phyloP scores from a whole-genome alignment of 2,113 vertebrate genomes.

The Fukomys damarensis region DNA sequence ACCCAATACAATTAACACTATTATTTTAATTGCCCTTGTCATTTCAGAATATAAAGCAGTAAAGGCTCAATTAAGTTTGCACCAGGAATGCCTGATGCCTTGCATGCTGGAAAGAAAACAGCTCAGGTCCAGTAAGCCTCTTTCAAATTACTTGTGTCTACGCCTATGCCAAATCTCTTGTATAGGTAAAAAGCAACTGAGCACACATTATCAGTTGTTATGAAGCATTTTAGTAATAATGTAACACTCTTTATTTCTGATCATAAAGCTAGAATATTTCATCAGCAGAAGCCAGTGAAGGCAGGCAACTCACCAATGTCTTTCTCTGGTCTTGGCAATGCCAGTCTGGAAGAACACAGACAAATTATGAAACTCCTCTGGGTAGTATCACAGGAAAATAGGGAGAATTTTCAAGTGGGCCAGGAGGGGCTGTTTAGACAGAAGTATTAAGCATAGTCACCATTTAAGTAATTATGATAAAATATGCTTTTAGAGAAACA shows the following conservation, averaged over 20 bases:
- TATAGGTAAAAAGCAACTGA: not conserved
- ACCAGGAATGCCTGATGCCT: not conserved
- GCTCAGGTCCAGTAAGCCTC: not conserved
- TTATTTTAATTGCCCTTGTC: slow-evolving; percentile 48
- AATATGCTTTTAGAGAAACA: not conserved
- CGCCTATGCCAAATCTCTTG: not conserved
- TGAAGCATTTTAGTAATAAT: slow-evolving; percentile 3
- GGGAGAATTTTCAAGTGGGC: slow-evolving; percentile 9
- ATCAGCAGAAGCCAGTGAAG: not conserved
- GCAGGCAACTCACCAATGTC: not conserved
- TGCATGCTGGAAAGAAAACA: not conserved
- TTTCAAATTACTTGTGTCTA: not conserved
- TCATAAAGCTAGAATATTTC: not conserved
- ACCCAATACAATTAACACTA: not conserved
- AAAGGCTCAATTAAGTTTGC: slow-evolving; percentile 12
- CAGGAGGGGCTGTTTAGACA: slow-evolving; percentile 27
- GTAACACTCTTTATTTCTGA: slow-evolving; percentile 1
- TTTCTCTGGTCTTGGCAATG: not conserved
- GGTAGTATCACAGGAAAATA: not conserved
- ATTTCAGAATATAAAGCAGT: slow-evolving; percentile 50
- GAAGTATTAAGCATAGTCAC: slow-evolving; percentile 32
- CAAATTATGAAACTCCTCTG: slow-evolving; percentile 33
- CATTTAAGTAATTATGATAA: slow-evolving; percentile 40
- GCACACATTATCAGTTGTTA: not conserved
- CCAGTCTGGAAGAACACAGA: not conserved